Evolutionary conservation across 2,888 invertebrate species (phyloP).

Genomic region (Heterodera filipjevi): DNA sequence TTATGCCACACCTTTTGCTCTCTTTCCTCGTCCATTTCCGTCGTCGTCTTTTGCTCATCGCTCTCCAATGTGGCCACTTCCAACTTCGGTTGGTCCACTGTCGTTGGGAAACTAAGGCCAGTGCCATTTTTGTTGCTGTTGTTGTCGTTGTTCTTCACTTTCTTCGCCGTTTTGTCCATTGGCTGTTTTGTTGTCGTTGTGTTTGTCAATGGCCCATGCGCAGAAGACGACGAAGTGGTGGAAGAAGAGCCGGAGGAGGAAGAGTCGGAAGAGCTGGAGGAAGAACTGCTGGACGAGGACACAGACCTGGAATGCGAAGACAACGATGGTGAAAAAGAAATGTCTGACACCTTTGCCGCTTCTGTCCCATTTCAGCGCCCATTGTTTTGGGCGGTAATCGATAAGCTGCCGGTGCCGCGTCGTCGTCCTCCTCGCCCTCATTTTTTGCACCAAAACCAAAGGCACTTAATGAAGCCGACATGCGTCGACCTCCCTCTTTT

Average conservation of each 20-base stretch:
- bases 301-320: not conserved
- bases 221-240: not conserved
- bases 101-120: too few relatives aligned
- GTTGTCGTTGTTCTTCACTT: not conserved
- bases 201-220: not conserved
- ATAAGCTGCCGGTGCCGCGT: slow-evolving; percentile 23
- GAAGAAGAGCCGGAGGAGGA: not conserved
- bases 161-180: not conserved
- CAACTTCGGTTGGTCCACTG: not conserved
- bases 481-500: not conserved
- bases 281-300: slow-evolving; percentile 15
- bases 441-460: slow-evolving; percentile 3
- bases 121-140: not conserved
- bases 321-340: too few relatives aligned
- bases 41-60: not conserved
- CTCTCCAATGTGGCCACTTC: not conserved
- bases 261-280: not conserved
- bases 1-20: too few relatives aligned
- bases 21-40: not conserved
- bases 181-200: not conserved
- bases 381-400: not conserved
- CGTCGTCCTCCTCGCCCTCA: not conserved
- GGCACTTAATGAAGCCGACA: not conserved
- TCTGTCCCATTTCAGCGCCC: not conserved
- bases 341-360: not conserved